phyloP scores from a whole-genome alignment of 1,140 invertebrate species.

The Drosophila melanica region DNA sequence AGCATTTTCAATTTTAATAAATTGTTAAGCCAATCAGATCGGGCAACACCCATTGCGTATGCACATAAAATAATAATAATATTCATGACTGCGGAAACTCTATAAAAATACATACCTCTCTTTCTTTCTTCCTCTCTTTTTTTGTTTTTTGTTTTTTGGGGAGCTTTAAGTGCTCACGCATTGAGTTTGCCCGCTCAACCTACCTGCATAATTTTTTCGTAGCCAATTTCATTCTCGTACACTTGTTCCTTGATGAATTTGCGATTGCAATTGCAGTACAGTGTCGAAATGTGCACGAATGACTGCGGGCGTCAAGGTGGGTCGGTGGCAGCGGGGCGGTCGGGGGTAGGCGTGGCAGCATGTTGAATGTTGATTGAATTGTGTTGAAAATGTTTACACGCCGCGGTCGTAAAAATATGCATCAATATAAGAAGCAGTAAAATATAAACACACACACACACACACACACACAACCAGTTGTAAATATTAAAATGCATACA shows the following conservation, averaged over 20 bases:
- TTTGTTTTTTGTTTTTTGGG: no score
- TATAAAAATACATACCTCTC: neutral
- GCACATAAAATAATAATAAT: slow-evolving; percentile 38
- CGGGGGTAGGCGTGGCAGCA: slow-evolving; percentile 37
- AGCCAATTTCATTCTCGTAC: slow-evolving; percentile 85
- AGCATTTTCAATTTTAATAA: slow-evolving; percentile 51
- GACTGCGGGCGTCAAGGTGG: slow-evolving; percentile 76
- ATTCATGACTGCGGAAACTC: slow-evolving; percentile 7
- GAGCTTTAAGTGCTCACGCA: slow-evolving; percentile 8
- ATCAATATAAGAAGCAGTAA: slow-evolving; percentile 39
- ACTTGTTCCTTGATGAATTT: slow-evolving; percentile 86
- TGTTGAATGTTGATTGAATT: slow-evolving; percentile 80
- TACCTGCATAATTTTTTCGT: slow-evolving; percentile 84
- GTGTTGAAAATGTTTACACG: slow-evolving; percentile 77
- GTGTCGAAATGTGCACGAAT: slow-evolving; percentile 88
- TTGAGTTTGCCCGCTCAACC: slow-evolving; percentile 32
- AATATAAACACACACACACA: slow-evolving; percentile 22
- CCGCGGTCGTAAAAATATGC: slow-evolving; percentile 69
- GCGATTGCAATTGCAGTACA: slow-evolving; percentile 87
- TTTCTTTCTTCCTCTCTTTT: neutral
- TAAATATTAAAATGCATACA: slow-evolving; percentile 75
- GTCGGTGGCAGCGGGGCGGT: neutral
- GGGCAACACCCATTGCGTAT: slow-evolving; percentile 15
- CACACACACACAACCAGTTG: slow-evolving; percentile 16
- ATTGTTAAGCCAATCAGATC: slow-evolving; percentile 41